Evolutionary conservation across 2,797 vertebrate genomes (phyloP), one percentile per base, ranked within the genome.

Genomic region (Prunella strophiata): DNA sequence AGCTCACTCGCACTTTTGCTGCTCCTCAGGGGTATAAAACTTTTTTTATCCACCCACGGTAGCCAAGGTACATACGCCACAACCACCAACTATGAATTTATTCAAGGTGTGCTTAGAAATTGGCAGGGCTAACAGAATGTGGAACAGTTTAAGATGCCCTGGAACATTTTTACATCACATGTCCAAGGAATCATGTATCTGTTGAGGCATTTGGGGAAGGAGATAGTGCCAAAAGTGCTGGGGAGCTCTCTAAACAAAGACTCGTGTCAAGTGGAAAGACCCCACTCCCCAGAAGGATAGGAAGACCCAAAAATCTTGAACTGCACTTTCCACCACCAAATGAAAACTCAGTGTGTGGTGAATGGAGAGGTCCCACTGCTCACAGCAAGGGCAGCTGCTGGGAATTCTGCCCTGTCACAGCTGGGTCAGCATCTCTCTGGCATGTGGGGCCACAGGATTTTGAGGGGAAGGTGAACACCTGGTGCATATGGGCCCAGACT

Each of bases 61-160:
- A 80, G 92, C 94, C 89, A 88, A 92, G 89, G 55, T 95, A 92
- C 91, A 90, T 88, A 89, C 0, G 13, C 82, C 80, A 93, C 81
- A 94, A 83, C 85, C 96, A 91, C 84, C 85, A 91, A 71, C 90
- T 91, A 91, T 74, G 84, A 94, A 91, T 86, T 94, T 85, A 93
- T 87, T 96, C 85, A 96, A 96, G 89, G 91, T 93, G 74, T 68
- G 76, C 79, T 91, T 73, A 43, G 80, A 91, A 90, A 57, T 95
- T 92, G 91, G 91, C 84, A 92, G 67, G 48, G 42, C 63, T 88
- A 92, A 95, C 54, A 74, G 95, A 95, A 95, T 7, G 59, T 1
- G 9, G 59, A 91, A 75, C 34, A 55, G 77, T 76, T 94, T 93
- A 91, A 85, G 76, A 78, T 83, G 84, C 61, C 76, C 91, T 81